Conservation (phyloP, 2,888 invertebrate species). For the Tortricodes alternella region DNA sequence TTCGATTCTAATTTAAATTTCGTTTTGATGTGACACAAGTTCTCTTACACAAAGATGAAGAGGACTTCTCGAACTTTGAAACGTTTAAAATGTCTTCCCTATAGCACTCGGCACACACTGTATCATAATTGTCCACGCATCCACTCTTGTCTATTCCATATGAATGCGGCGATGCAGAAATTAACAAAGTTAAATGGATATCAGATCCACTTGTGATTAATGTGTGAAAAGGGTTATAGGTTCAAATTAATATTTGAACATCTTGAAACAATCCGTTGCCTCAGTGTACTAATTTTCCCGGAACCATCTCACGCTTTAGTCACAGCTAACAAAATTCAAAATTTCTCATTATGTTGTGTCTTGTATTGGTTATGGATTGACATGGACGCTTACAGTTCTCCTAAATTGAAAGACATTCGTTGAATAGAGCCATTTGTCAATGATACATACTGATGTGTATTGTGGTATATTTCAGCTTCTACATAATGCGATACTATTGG, state of each 20-base stretch:
- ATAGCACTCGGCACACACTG: not conserved
- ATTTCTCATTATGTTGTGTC: conserved; percentile 79
- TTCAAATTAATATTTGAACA: conserved; percentile 7
- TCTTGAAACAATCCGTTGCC: conserved; percentile 35
- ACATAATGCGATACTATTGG: conserved; percentile 78
- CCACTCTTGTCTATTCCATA: not conserved
- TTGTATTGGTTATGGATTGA: conserved; percentile 82
- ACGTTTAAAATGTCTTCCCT: not conserved
- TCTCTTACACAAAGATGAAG: not conserved
- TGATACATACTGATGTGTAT: conserved; percentile 66
- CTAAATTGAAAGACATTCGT: conserved; percentile 50
- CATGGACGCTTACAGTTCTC: conserved; percentile 37
- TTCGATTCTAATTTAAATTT: conserved; percentile 9
- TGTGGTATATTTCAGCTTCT: conserved; percentile 82
- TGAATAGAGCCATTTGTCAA: conserved; percentile 39
- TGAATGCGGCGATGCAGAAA: not conserved
- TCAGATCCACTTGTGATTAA: not conserved
- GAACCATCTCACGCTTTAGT: conserved; percentile 76
- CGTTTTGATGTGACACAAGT: conserved; percentile 7
- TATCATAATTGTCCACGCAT: not conserved
- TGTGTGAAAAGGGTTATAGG: conserved; percentile 14
- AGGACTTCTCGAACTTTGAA: not conserved
- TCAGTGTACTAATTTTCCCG: conserved; percentile 64
- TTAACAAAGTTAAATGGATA: not conserved
- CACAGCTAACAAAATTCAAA: conserved; percentile 82